A percentile compares a stretch with the other conserved stretches of the same genome.
Conservation (phyloP, 2,797 vertebrate species). For the Furcifer pardalis region DNA sequence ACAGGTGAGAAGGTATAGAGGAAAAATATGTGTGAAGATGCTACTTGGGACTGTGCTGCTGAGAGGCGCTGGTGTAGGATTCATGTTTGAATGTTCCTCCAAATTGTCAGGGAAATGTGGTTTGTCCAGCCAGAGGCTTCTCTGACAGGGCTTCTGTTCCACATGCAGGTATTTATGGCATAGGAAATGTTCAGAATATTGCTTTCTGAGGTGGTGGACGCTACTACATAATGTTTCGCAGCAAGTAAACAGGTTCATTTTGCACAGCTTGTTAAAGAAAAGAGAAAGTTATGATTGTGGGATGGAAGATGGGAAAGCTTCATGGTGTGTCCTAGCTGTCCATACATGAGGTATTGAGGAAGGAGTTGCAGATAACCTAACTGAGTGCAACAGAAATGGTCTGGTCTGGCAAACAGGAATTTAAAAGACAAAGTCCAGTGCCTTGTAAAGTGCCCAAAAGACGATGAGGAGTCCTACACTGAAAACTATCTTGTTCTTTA, state of each 20-base stretch:
- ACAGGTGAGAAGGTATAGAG: not conserved
- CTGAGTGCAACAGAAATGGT: not conserved
- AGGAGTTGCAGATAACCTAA: not conserved
- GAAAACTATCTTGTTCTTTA: not conserved
- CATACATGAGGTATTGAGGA: not conserved
- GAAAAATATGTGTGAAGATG: not conserved
- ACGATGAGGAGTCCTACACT: not conserved
- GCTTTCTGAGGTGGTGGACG: no score
- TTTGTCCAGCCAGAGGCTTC: no score
- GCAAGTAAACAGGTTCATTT: no score
- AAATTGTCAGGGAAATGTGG: no score
- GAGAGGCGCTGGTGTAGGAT: no score
- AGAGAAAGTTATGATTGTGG: not conserved
- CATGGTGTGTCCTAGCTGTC: not conserved
- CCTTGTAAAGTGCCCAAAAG: not conserved
- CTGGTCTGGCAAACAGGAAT: not conserved
- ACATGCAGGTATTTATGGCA: no score
- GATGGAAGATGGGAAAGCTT: not conserved
- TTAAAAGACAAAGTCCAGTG: not conserved
- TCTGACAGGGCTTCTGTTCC: no score
- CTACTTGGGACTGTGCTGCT: not conserved
- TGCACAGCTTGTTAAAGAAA: no score
- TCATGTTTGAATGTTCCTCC: no score
- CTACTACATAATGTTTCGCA: no score
- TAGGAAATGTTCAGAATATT: no score